phyloP scores from a whole-genome alignment of 2,888 invertebrate genomes.

The Marronus borbonicus region DNA sequence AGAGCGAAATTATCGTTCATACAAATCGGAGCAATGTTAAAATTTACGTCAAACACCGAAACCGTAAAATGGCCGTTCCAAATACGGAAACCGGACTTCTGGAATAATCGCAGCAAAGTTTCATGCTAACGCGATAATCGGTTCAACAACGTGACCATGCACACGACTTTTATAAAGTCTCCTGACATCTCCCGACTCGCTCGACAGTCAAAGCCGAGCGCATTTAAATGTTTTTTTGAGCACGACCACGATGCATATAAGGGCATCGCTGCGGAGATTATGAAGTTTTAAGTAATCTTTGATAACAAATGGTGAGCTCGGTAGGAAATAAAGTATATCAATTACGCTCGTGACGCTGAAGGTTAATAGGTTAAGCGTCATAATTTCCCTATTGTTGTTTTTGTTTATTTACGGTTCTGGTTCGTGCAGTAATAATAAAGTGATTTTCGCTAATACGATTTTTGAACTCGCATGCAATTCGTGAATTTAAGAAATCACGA shows the following conservation, averaged over 20 bases:
- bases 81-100: conserved; percentile 17
- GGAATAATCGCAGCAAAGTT: conserved; percentile 21
- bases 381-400: conserved; percentile 10
- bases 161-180: conserved; percentile 14
- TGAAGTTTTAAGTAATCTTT: conserved; percentile 2
- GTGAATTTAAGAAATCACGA: no score
- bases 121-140: conserved; percentile 1
- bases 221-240: conserved; percentile 13
- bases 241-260: conserved; percentile 10
- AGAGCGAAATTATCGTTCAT: background rate
- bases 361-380: conserved; percentile 11
- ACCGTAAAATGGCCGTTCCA: conserved; percentile 19
- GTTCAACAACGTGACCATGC: conserved; percentile 22
- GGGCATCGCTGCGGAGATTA: conserved; percentile 3
- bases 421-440: conserved; percentile 4
- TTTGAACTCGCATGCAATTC: no score
- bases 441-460: no score
- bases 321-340: conserved; percentile 17
- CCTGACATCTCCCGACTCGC: conserved; percentile 6
- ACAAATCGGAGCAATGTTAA: conserved; percentile 7
- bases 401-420: background rate
- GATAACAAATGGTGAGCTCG: conserved; percentile 3
- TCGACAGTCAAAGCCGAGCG: conserved; percentile 12
- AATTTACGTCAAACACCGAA: conserved; percentile 23
- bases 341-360: conserved; percentile 5